Base-by-base conservation (phyloP, 2,113 vertebrate genomes). In the Ammodytes marinus region DNA sequence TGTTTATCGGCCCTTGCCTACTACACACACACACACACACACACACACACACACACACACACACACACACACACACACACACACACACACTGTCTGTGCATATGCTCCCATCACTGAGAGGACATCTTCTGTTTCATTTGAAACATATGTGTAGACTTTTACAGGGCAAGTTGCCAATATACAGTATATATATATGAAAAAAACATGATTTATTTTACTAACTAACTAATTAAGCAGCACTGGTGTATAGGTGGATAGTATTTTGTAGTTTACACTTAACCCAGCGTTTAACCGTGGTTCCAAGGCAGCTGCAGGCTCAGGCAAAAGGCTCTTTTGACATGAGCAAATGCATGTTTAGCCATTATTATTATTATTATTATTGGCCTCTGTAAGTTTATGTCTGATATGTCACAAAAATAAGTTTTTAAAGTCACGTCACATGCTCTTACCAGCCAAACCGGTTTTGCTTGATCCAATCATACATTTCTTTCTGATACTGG, bases 121-220 rank as follows among this genome's bases (percentile, higher is more conserved):
- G 73, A 86, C 74, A 46, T 58, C 50, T 78, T 52, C 60, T 85
- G 82, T 84, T 91, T 91, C 75, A 74, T 80, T 77, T 74, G 67
- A 86, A 90, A 89, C 79, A 58, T n/a, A 50, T 75, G 63, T 55
- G 79, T 58, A 86, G 75, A 86, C 82, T 77, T 83, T 89, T 77
- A 90, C 42, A 57, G 77, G 86, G 83, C 86, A 86, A 82, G 81
- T 82, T 90, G 89, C 79, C 87, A 85, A 91, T 84, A 84, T 79
- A 80, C 27, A 27, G 27, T 27, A 27, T 27, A 27, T 27, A 27
- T 27, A 27, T 27, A 27, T 27, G 2, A 27, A 27, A 27, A 27
- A 63, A 12, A 85, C 67, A 86, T 86, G 60, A 85, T 80, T 86
- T 88, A 86, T 88, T 93, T 88, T 89, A 86, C 54, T 85, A 89